These are phyloP conservation scores for Electrona antarctica DNA, from an alignment of 2,113 vertebrate genomes.

Conservation along the genomic window DNA sequence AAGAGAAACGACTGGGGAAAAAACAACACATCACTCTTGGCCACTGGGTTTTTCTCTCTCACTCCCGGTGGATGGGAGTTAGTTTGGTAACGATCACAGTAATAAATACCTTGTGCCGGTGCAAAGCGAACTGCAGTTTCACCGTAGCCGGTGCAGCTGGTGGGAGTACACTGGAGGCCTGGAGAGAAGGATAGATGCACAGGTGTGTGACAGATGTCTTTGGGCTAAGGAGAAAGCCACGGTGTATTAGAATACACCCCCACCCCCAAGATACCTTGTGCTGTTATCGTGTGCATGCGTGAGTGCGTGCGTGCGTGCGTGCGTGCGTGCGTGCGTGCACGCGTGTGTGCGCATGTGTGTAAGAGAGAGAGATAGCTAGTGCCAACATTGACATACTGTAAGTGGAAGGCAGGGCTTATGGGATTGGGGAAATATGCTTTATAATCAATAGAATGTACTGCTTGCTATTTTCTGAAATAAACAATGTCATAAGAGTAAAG, in stretches of 20 bases:
- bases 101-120: conserved; percentile 38
- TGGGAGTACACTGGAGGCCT: conserved; percentile 29
- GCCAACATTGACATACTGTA: too few species aligned
- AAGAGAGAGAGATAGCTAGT: background rate
- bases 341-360: background rate
- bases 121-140: conserved; percentile 24
- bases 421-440: too few species aligned
- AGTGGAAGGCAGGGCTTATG: too few species aligned
- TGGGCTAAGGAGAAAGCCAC: conserved; percentile 16
- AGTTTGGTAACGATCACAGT: conserved; percentile 32
- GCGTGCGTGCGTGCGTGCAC: too few species aligned
- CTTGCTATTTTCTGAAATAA: too few species aligned
- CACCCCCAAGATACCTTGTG: background rate
- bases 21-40: background rate
- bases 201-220: conserved; percentile 41
- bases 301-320: background rate
- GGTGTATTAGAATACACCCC: conserved; percentile 3
- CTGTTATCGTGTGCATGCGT: too few species aligned
- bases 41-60: background rate
- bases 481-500: too few species aligned
- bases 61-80: conserved; percentile 2
- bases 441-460: too few species aligned
- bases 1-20: conserved; percentile 28
- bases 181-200: conserved; percentile 44
- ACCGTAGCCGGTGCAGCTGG: conserved; percentile 40